These are phyloP conservation scores for Drosophila pruinosa DNA, from an alignment of 1,140 invertebrate species.

Conservation along the genomic window DNA sequence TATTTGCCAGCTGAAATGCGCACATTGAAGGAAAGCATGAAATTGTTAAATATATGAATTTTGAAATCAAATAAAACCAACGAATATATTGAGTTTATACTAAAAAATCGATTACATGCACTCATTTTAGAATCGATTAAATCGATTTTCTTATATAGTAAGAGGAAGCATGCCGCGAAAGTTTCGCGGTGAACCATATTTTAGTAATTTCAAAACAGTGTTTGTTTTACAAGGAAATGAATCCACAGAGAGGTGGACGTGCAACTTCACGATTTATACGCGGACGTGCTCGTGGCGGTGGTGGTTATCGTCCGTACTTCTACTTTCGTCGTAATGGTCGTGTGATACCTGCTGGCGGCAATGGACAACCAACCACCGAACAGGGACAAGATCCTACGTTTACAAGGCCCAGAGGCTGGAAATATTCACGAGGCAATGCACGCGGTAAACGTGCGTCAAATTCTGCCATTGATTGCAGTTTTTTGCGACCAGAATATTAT, in stretches of 20 bases:
- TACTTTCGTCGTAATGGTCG: constrained; percentile 75
- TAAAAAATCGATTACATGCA: neutral
- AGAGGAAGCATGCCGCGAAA: constrained; percentile 32
- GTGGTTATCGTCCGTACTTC: constrained; percentile 65
- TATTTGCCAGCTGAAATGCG: neutral
- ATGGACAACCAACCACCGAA: neutral
- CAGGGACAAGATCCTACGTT: neutral
- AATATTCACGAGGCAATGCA: constrained; percentile 1
- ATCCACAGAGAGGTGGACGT: constrained; percentile 38
- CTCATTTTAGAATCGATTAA: neutral
- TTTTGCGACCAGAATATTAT: constrained; percentile 63
- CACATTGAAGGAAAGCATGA: neutral
- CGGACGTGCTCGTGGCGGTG: constrained; percentile 59
- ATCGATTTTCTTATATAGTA: neutral
- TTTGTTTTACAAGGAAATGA: constrained; percentile 25
- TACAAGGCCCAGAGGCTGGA: constrained; percentile 48
- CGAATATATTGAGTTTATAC: neutral
- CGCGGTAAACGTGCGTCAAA: neutral
- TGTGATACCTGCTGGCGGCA: constrained; percentile 65
- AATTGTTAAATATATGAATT: neutral
- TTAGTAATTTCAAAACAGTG: constrained; percentile 1
- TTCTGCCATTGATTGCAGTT: constrained; percentile 43
- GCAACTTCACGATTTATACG: constrained; percentile 54
- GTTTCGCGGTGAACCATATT: neutral
- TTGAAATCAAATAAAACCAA: neutral